Conservation (phyloP, 2,888 invertebrate genomes). For the Drosophila conformis region DNA sequence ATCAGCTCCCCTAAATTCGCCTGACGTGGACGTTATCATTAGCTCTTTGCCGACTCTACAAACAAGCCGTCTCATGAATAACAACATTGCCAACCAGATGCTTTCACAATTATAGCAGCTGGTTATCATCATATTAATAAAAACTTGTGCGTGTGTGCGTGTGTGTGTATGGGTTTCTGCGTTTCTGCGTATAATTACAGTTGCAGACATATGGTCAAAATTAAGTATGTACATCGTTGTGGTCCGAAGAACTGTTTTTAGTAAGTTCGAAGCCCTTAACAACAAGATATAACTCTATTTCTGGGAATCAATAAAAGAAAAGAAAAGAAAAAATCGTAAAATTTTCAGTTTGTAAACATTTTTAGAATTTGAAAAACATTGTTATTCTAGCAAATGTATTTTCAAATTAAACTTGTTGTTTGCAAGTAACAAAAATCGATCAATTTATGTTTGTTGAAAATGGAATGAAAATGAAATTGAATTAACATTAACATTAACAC, state of each 20-base stretch:
- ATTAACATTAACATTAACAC: background rate
- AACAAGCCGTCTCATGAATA: slow-evolving; percentile 46
- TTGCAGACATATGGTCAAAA: background rate
- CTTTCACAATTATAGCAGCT: slow-evolving; percentile 41
- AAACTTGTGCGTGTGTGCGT: background rate
- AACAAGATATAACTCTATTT: background rate
- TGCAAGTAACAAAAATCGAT: background rate
- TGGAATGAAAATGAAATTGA: background rate
- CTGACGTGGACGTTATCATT: slow-evolving; percentile 49
- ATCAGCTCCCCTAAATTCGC: slow-evolving; percentile 41
- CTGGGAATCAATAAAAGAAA: background rate
- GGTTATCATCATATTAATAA: slow-evolving; percentile 46
- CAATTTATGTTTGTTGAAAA: background rate
- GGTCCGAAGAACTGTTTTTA: background rate
- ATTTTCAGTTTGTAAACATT: background rate
- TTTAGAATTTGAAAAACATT: background rate
- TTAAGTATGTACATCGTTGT: background rate
- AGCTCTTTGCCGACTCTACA: slow-evolving; percentile 38
- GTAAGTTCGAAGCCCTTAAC: background rate
- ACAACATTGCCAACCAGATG: slow-evolving; percentile 33
- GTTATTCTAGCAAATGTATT: background rate
- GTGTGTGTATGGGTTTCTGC: background rate
- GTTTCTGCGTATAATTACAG: background rate
- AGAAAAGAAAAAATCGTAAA: background rate
- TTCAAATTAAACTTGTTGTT: background rate